These are phyloP conservation scores for Epicampocera succincta DNA, from an alignment of 2,888 invertebrate species.

Conservation along the genomic window DNA sequence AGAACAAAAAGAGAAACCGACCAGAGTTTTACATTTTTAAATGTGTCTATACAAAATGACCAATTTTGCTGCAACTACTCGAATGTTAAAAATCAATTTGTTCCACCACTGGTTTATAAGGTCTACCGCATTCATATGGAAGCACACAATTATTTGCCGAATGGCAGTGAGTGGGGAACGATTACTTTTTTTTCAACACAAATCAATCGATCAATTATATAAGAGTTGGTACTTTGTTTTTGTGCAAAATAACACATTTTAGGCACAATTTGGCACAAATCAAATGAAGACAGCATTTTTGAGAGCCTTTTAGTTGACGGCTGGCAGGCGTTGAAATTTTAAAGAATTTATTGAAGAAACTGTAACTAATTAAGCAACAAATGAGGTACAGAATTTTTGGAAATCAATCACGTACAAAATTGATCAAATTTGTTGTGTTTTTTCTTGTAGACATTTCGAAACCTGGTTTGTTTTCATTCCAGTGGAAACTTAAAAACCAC, in stretches of 20 bases:
- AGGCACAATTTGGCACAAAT: slow-evolving; percentile 47
- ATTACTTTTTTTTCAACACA: slow-evolving; percentile 13
- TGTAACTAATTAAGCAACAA: slow-evolving; percentile 46
- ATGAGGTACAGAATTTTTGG: neutral
- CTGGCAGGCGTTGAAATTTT: slow-evolving; percentile 60
- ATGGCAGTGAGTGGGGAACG: slow-evolving; percentile 42
- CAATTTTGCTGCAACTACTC: slow-evolving; percentile 43
- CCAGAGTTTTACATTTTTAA: neutral
- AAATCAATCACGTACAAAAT: slow-evolving; percentile 31
- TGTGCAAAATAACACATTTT: slow-evolving; percentile 59
- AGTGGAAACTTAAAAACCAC: slow-evolving; percentile 39
- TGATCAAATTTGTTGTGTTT: slow-evolving; percentile 55
- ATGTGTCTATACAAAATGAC: slow-evolving; percentile 23
- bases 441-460: slow-evolving; percentile 3
- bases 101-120: slow-evolving; percentile 69
- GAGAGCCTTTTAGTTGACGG: slow-evolving; percentile 9
- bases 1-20: slow-evolving; percentile 34
- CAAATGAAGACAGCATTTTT: slow-evolving; percentile 24
- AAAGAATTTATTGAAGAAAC: slow-evolving; percentile 60
- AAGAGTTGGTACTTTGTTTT: slow-evolving; percentile 42
- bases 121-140: slow-evolving; percentile 70
- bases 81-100: slow-evolving; percentile 70
- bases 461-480: neutral
- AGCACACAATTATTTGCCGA: slow-evolving; percentile 32
- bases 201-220: slow-evolving; percentile 68